Evolutionary conservation across 1,140 invertebrate genomes (phyloP), one percentile per base, ranked within the genome.

Genomic region (Drosophila baimaii): DNA sequence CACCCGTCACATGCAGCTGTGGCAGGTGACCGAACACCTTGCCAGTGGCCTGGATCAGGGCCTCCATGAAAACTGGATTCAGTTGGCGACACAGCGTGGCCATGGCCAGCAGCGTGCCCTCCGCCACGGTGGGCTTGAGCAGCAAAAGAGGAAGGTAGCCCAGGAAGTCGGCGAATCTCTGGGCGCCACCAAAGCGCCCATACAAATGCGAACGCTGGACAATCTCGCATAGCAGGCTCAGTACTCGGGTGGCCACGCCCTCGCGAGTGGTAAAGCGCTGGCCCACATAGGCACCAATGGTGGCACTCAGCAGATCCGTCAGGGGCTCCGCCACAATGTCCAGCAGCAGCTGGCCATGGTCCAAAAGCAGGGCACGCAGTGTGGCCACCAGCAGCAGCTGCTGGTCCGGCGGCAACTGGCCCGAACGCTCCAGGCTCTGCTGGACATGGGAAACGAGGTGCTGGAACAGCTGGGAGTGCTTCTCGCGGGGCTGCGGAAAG

Each of bases 171-270:
- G 51, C 19, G 27, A 92, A 92, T 35, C 63, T 68, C 1, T 73
- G 39, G 13, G 55, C 76, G 7, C 71, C 93, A 73, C 92, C 92
- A 49, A 93, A 93, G 12, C 91, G 74, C n/a, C 77, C 55, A 5
- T 82, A 83, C 7, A 93, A 89, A 25, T 89, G 81, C 15, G 90
- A 76, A 37, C 92, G 75, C 59, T 93, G 84, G 7, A 93, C 90
- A 49, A 94, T 93, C 17, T 92, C 90, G 63, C 91, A 92, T 25
- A 94, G 80, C 4, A 93, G 57, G 12, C 73, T 68, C 1, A 91
- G 63, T n/a, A 91, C 52, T 5, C 75, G 71, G 6, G 69, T 80
- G 46, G 83, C 57, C 19, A 79, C 72, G 1, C 77, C 83, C n/a
- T 90, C 79, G 25, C 81, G 75, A 6, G 79, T 84, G n/a, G 77